Conservation (phyloP, 92 coral and sea anemone genomes). For the Ricordea florida region DNA sequence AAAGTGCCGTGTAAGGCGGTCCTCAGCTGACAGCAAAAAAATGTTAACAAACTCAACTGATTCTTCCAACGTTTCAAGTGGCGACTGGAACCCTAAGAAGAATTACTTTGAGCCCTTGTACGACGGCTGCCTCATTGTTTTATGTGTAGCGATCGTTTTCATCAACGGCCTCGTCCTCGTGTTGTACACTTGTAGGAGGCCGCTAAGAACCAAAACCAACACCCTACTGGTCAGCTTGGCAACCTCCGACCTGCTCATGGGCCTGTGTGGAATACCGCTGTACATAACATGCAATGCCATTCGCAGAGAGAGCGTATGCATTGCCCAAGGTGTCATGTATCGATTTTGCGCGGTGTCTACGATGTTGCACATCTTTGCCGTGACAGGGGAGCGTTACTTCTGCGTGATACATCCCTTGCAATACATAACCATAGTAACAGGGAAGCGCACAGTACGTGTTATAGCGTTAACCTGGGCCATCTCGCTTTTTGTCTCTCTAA, state of each 20-base stretch:
- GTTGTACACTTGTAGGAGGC: slow-evolving; percentile 47
- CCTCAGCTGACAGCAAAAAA: too few species aligned
- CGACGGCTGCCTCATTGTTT: slow-evolving; percentile 58
- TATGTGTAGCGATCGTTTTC: slow-evolving; percentile 40
- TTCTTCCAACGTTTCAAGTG: too few species aligned
- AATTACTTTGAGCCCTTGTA: slow-evolving; percentile 49
- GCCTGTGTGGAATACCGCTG: slow-evolving; percentile 66
- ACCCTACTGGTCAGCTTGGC: slow-evolving; percentile 64
- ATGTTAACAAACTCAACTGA: too few species aligned
- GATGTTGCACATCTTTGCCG: slow-evolving; percentile 87
- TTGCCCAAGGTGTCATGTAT: slow-evolving; percentile 67
- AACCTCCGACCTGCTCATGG: slow-evolving; percentile 71
- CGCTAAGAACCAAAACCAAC: slow-evolving; percentile 70
- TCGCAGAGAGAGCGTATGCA: slow-evolving; percentile 41
- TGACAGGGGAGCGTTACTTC: slow-evolving; percentile 87
- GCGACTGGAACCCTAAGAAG: too few species aligned
- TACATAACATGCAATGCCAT: slow-evolving; percentile 65
- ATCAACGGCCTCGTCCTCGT: slow-evolving; percentile 54
- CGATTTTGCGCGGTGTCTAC: slow-evolving; percentile 88
- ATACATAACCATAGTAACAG: slow-evolving; percentile 72
- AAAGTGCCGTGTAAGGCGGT: too few species aligned
- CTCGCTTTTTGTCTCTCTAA: slow-evolving; percentile 66
- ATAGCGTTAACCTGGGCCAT: slow-evolving; percentile 72
- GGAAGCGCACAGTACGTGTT: slow-evolving; percentile 55
- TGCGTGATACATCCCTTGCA: slow-evolving; percentile 80